Evolutionary conservation across 1,140 invertebrate species (phyloP).

Genomic region (Drosophila pectinifera): DNA sequence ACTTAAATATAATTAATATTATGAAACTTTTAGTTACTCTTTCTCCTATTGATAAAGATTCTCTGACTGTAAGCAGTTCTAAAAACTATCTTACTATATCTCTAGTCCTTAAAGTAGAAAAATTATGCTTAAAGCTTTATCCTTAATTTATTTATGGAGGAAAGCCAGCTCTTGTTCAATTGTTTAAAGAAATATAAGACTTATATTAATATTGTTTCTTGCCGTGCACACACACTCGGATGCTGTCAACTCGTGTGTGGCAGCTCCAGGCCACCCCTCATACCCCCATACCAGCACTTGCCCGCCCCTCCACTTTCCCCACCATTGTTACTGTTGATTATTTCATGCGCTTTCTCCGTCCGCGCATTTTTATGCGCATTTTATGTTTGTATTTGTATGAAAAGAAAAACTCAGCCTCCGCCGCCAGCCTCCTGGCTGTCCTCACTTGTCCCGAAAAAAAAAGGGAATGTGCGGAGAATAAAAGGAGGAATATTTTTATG

Average conservation of each 20-base stretch:
- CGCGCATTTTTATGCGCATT: conserved; percentile 79
- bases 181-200: accelerated
- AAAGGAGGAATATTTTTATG: conserved; percentile 52
- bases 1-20: too few relatives aligned
- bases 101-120: neutral
- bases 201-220: neutral
- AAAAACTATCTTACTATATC: too few relatives aligned
- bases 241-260: conserved; percentile 74
- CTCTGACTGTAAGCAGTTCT: too few relatives aligned
- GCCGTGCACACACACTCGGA: conserved; percentile 57
- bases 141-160: neutral
- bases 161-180: too few relatives aligned
- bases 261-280: conserved; percentile 2
- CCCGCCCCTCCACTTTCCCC: neutral
- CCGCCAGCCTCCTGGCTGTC: conserved; percentile 2
- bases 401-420: conserved; percentile 44
- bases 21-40: too few relatives aligned
- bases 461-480: conserved; percentile 26
- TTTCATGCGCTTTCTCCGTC: conserved; percentile 74
- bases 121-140: neutral
- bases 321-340: conserved; percentile 79
- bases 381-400: conserved; percentile 79
- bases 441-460: conserved; percentile 37
- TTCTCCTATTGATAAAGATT: too few relatives aligned
- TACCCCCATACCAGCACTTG: neutral